These are phyloP conservation scores for Melanotus villosus DNA, from an alignment of 2,888 invertebrate species.

Conservation along the genomic window DNA sequence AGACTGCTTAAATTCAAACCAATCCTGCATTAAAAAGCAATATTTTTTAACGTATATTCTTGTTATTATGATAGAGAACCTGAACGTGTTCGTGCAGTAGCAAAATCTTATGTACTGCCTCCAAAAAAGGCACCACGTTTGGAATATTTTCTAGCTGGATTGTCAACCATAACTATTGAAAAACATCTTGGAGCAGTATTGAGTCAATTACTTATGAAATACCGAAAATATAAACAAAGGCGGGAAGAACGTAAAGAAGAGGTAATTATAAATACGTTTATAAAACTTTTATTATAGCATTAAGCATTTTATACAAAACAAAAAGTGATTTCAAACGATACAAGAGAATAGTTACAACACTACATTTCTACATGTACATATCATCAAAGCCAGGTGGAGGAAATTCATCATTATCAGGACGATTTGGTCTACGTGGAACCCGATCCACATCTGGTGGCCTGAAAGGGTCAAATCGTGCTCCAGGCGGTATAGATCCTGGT, in stretches of 20 bases:
- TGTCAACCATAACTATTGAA: slow-evolving; percentile 64
- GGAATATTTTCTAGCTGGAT: slow-evolving; percentile 68
- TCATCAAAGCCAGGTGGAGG: slow-evolving; percentile 83
- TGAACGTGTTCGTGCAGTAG: too few relatives aligned
- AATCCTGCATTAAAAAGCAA: background rate
- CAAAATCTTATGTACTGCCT: too few relatives aligned
- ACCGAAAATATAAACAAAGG: slow-evolving; percentile 68
- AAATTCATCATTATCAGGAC: slow-evolving; percentile 82
- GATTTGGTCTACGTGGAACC: slow-evolving; percentile 63
- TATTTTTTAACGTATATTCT: too few relatives aligned
- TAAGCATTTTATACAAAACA: slow-evolving; percentile 4
- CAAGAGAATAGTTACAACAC: slow-evolving; percentile 1
- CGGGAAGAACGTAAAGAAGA: slow-evolving; percentile 69
- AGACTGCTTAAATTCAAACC: too few relatives aligned
- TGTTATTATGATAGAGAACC: too few relatives aligned
- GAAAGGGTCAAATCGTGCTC: slow-evolving; percentile 90
- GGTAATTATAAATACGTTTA: slow-evolving; percentile 58
- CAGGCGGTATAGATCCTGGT: slow-evolving; percentile 78
- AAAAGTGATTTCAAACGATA: background rate
- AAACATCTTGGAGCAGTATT: slow-evolving; percentile 70
- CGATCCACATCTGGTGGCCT: slow-evolving; percentile 74
- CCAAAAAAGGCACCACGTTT: too few relatives aligned
- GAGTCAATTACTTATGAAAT: slow-evolving; percentile 70
- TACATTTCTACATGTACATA: slow-evolving; percentile 79
- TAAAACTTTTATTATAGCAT: background rate